Conservation (phyloP, 2,797 vertebrate genomes). For the Philypnodon macrostomus region DNA sequence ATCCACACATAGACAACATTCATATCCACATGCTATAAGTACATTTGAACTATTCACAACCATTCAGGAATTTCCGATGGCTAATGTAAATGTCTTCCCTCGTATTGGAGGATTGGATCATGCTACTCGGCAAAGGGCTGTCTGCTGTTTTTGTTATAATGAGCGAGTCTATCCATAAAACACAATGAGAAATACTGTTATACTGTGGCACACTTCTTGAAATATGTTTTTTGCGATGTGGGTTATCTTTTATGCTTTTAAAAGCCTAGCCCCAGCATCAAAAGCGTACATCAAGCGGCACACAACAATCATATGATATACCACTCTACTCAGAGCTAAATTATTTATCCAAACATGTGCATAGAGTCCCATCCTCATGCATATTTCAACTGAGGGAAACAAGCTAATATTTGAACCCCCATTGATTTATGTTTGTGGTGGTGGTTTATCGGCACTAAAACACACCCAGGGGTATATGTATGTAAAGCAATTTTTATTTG, state of each 20-base stretch:
- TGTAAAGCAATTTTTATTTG: conserved; percentile 24
- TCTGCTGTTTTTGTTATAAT: too few relatives aligned
- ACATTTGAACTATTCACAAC: too few relatives aligned
- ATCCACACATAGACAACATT: too few relatives aligned
- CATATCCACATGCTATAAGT: too few relatives aligned
- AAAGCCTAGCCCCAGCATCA: conserved; percentile 6
- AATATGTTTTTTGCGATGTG: conserved; percentile 1
- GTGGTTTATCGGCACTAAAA: conserved; percentile 34
- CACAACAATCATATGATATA: conserved; percentile 19
- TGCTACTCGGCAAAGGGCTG: too few relatives aligned
- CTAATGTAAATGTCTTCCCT: too few relatives aligned
- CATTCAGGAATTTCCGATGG: too few relatives aligned
- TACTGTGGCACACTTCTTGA: not conserved
- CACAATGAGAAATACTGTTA: too few relatives aligned
- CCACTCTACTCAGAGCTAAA: conserved; percentile 22
- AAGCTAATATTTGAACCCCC: conserved; percentile 16
- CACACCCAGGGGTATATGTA: conserved; percentile 15
- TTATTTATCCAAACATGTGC: conserved; percentile 39
- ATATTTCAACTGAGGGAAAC: conserved; percentile 27
- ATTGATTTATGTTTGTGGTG: conserved; percentile 25
- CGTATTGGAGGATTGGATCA: too few relatives aligned
- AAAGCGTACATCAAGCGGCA: conserved; percentile 11
- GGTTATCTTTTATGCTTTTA: conserved; percentile 9
- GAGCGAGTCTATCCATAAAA: too few relatives aligned
- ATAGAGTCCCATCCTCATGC: conserved; percentile 28